A percentile compares a stretch with the other conserved stretches of the same genome.
phyloP scores from a whole-genome alignment of 1,140 invertebrate genomes.

The Drosophila kurseongensis region DNA sequence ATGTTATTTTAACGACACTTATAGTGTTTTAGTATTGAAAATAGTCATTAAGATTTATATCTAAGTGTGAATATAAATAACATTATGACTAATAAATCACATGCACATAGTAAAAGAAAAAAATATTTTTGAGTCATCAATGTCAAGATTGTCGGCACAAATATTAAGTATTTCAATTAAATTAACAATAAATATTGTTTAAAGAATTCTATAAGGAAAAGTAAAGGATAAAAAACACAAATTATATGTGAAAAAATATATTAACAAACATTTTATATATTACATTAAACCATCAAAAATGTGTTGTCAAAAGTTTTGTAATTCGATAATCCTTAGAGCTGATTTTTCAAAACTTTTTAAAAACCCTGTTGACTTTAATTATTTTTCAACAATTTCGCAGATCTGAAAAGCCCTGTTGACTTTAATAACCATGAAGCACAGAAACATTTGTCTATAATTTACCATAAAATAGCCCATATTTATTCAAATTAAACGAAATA shows the following conservation, averaged over 20 bases:
- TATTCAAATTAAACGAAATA: constrained; percentile 18
- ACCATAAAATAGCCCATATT: constrained; percentile 15
- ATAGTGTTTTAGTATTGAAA: neutral
- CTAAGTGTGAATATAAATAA: neutral
- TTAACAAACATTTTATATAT: too few species aligned
- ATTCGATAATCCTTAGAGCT: too few species aligned
- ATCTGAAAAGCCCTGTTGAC: neutral
- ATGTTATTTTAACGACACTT: too few species aligned
- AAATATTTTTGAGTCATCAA: constrained; percentile 5
- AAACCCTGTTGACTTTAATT: too few species aligned
- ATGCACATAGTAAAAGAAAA: neutral
- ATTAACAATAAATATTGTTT: neutral
- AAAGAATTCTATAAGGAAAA: too few species aligned
- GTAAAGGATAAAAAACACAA: too few species aligned
- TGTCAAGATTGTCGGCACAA: neutral
- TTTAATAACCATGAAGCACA: constrained; percentile 1
- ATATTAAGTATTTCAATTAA: neutral
- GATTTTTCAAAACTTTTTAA: too few species aligned
- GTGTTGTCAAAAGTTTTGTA: too few species aligned
- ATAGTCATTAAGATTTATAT: neutral
- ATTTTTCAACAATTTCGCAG: neutral
- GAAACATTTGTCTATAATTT: constrained; percentile 18
- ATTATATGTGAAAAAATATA: too few species aligned
- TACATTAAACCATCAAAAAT: too few species aligned
- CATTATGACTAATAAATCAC: constrained; percentile 16